phyloP scores from a whole-genome alignment of 2,113 vertebrate species.

The Cyanistes caeruleus region DNA sequence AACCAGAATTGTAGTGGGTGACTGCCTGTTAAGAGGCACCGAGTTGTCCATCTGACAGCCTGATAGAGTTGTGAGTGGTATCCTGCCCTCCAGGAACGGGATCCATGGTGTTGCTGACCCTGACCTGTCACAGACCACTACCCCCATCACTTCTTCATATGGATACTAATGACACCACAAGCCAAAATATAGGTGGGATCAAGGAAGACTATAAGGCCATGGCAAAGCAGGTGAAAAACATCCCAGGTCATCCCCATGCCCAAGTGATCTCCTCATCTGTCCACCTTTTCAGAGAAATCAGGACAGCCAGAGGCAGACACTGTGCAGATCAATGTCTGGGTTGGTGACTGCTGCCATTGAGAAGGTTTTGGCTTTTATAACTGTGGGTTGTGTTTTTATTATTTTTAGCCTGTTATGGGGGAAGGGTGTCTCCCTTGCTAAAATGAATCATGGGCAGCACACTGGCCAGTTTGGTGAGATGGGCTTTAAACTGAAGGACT shows the following conservation, averaged over 20 bases:
- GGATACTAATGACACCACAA: not conserved
- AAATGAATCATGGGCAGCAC: not conserved
- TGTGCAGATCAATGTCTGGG: too few species aligned
- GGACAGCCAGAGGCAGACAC: not conserved
- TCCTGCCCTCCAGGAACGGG: not conserved
- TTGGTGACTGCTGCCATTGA: not conserved
- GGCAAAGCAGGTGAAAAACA: not conserved
- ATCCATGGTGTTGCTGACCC: not conserved
- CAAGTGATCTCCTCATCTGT: not conserved
- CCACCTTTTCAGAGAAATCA: not conserved
- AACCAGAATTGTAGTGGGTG: not conserved
- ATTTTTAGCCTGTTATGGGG: not conserved
- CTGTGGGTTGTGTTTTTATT: not conserved
- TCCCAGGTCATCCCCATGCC: not conserved
- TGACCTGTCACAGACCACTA: not conserved
- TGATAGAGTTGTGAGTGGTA: not conserved
- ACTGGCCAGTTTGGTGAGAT: not conserved
- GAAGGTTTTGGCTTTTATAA: not conserved
- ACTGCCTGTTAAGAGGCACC: not conserved
- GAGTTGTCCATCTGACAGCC: not conserved
- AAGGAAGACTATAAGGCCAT: too few species aligned
- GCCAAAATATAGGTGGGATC: not conserved
- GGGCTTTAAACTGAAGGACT: not conserved
- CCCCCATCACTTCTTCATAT: not conserved
- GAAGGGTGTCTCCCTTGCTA: not conserved